Evolutionary conservation across 2,888 invertebrate species (phyloP).

Genomic region (Volucella inanis): DNA sequence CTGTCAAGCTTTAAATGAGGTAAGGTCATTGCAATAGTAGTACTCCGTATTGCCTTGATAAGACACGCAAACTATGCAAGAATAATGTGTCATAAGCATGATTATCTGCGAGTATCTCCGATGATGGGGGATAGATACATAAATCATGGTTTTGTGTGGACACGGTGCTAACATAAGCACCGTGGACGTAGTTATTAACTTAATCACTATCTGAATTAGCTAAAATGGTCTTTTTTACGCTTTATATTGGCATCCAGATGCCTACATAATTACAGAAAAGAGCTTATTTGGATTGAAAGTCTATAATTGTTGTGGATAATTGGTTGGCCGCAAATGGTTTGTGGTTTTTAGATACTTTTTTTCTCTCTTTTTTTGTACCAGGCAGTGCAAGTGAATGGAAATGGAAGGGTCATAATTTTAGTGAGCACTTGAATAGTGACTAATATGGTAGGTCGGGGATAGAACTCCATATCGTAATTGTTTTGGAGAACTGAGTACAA

Average conservation of each 20-base stretch:
- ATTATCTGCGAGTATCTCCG: neutral
- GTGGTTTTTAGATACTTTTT: neutral
- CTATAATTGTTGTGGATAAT: constrained; percentile 28
- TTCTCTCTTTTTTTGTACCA: neutral
- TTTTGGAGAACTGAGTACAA: no score
- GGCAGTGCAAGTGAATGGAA: neutral
- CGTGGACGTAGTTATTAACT: constrained; percentile 18
- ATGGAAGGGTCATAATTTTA: neutral
- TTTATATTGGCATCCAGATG: neutral
- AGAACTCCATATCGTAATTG: no score
- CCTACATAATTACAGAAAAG: constrained; percentile 5
- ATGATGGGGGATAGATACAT: neutral
- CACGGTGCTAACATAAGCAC: constrained; percentile 35
- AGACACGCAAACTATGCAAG: neutral
- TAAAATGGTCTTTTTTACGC: constrained; percentile 3
- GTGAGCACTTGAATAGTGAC: neutral
- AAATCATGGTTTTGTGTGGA: constrained; percentile 6
- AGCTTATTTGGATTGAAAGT: constrained; percentile 22
- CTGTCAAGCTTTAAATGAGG: constrained; percentile 18
- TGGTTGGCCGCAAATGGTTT: constrained; percentile 2
- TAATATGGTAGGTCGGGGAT: neutral
- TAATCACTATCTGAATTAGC: constrained; percentile 6
- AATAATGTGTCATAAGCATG: neutral
- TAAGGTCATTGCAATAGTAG: neutral
- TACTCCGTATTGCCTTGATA: constrained; percentile 3